Evolutionary conservation across 2,797 vertebrate species (phyloP).

Genomic region (Fratercula arctica): DNA sequence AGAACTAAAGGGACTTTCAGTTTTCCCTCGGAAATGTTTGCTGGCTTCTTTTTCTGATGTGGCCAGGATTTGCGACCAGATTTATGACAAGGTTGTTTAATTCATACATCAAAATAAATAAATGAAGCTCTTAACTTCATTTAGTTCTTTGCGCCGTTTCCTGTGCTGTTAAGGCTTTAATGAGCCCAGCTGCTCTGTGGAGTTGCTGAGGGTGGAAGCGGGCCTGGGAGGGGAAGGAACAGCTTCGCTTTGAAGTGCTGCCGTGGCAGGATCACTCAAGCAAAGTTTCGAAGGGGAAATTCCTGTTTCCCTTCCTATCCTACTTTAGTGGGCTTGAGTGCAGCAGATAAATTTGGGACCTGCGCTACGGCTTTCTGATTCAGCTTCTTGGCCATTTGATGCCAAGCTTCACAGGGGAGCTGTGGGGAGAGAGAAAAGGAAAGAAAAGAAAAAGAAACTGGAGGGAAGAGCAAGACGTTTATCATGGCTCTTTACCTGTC

Average conservation of each 20-base stretch:
- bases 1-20: background rate
- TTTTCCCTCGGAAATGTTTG: conserved; percentile 38
- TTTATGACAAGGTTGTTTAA: conserved; percentile 48
- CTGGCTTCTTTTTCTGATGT: conserved; percentile 39
- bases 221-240: conserved; percentile 58
- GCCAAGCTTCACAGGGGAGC: background rate
- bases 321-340: background rate
- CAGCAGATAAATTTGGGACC: background rate
- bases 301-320: conserved; percentile 49
- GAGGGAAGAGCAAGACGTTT: background rate
- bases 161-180: conserved; percentile 40
- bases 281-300: conserved; percentile 38
- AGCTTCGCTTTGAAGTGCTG: conserved; percentile 57
- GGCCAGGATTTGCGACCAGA: background rate
- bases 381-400: background rate
- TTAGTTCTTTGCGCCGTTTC: background rate
- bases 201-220: conserved; percentile 40
- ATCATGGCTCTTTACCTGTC: background rate
- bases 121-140: conserved; percentile 32
- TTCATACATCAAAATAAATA: conserved; percentile 61
- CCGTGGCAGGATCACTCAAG: conserved; percentile 21
- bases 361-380: background rate
- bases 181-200: conserved; percentile 51
- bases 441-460: background rate
- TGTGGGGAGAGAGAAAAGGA: no score